Evolutionary conservation across 2,888 invertebrate genomes (phyloP), one percentile per base, ranked within the genome.

Genomic region (Lomographa bimaculata): DNA sequence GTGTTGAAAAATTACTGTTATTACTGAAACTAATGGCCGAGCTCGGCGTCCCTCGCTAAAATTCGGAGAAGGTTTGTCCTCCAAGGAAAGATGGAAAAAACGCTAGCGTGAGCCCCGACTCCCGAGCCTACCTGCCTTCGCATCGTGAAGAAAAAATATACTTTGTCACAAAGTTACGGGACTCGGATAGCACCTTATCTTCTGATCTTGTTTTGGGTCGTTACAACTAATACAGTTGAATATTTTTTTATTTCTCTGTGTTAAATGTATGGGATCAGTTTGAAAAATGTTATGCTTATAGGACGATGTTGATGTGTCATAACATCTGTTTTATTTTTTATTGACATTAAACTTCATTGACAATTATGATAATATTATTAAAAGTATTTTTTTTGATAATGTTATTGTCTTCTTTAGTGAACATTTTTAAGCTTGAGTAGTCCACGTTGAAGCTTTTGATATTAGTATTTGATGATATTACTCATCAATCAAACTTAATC

Each of bases 41-140:
- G 7, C 49, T 46, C 33, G 2, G 34, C 40, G 19, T 20, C 45
- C 37, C 39, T 48, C 47, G 57, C 58, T 33, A 57, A 51, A 38
- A 28, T 71, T 69, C 71, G 57, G 45, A 44, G 71, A 71, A 71
- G 46, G 41, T 18, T 57, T 10, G 3, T 7, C 1, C 7, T 16
- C 12, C 6, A 1, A 7, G 12, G 32, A 18, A 14, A 10, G 46
- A 27, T 35, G 36, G 43, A 42, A 56, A 67, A 66, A 67, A 60
- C 24, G 8, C 17, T 21, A 40, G 25, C 25, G 21, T 19, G 23
- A 39, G 37, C 52, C 54, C 57, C 53, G 47, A 2, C 14, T 14
- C 3, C 14, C 2, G 14, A 4, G 3, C 14, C 14, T 14, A 14
- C 14, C 2, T 14, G 14, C 14, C n/a, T n/a, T n/a, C n/a, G n/a